phyloP scores from a whole-genome alignment of 2,113 vertebrate species.

The human region GRCh38 chr7:140582501-140583000 shows the following conservation, averaged over 20 bases:
- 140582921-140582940: too few relatives aligned
- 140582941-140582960: neutral
- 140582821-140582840: neutral
- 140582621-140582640: neutral
- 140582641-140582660: neutral
- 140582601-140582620: neutral
- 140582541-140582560: neutral
- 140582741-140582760: neutral
- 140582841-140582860: neutral
- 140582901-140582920: too few relatives aligned
- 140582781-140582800: neutral
- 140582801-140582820: neutral
- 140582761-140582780: neutral
- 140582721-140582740: rapidly evolving
- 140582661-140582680: neutral
- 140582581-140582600: neutral
- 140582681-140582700: neutral
- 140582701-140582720: rapidly evolving
- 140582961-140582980: neutral
- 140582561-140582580: neutral
- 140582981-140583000: neutral
- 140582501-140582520: neutral
- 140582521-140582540: neutral
- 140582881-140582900: neutral
- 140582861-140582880: neutral